phyloP scores from a whole-genome alignment of 2,797 vertebrate genomes.

The Neoniphon sammara region DNA sequence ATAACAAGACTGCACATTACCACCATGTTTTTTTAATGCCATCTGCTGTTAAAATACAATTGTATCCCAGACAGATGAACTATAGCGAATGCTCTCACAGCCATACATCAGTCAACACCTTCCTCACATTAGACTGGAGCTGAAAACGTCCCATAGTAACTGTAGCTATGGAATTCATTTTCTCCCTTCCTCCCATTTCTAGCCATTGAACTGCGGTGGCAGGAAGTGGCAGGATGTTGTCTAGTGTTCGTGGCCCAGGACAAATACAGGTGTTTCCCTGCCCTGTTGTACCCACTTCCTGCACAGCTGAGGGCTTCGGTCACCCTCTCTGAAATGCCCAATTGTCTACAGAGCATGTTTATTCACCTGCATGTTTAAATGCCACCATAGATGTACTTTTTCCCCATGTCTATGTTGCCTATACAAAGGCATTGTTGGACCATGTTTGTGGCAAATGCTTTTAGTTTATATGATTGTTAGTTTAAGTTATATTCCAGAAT shows the following conservation, averaged over 20 bases:
- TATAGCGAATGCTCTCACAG: not conserved
- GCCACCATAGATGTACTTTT: not conserved
- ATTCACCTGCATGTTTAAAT: slow-evolving; percentile 49
- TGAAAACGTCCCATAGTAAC: slow-evolving; percentile 30
- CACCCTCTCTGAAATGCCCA: slow-evolving; percentile 46
- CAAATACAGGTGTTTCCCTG: slow-evolving; percentile 85
- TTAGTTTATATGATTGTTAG: not conserved
- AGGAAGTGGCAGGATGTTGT: slow-evolving; percentile 77
- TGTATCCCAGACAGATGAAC: not conserved
- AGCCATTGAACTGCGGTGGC: slow-evolving; percentile 35
- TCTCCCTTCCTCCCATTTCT: slow-evolving; percentile 63
- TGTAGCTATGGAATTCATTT: slow-evolving; percentile 38
- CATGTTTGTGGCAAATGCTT: slow-evolving; percentile 7
- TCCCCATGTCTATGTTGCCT: not conserved
- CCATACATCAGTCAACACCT: slow-evolving; percentile 3
- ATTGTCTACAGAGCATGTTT: slow-evolving; percentile 56
- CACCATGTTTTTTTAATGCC: not conserved
- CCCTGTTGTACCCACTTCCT: slow-evolving; percentile 71
- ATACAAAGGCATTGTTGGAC: too few relatives aligned
- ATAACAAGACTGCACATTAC: not conserved
- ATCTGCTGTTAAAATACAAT: not conserved
- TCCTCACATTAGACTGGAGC: not conserved
- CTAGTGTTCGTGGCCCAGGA: slow-evolving; percentile 73
- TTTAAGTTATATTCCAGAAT: too few relatives aligned
- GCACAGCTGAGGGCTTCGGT: slow-evolving; percentile 63